A percentile compares a stretch with the other conserved stretches of the same genome.
phyloP scores from a whole-genome alignment of 2,888 invertebrate genomes.

The Palloptera scutellata region DNA sequence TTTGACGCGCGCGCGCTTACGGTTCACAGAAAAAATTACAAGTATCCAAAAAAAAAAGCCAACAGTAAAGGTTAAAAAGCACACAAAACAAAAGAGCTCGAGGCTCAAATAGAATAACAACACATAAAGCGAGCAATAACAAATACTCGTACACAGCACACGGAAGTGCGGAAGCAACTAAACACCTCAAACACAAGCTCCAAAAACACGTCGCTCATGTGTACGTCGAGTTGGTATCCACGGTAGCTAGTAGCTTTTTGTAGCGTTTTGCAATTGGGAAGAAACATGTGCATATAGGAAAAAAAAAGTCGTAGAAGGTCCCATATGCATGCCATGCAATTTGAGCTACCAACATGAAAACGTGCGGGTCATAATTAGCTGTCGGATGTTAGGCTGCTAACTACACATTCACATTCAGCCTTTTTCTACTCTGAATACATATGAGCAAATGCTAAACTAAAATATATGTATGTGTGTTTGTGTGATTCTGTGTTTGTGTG shows the following conservation, averaged over 20 bases:
- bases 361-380: constrained; percentile 64
- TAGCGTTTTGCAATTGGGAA: too few species aligned
- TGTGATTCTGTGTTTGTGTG: too few species aligned
- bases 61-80: constrained; percentile 14
- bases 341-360: constrained; percentile 43
- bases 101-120: constrained; percentile 1
- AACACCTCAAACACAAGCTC: constrained; percentile 14
- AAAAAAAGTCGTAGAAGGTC: neutral
- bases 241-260: too few species aligned
- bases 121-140: neutral
- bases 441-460: constrained; percentile 7
- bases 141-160: neutral
- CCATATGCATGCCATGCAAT: constrained; percentile 5
- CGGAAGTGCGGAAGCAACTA: constrained; percentile 20
- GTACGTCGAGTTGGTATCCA: too few species aligned
- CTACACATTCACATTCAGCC: constrained; percentile 7
- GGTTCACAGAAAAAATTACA: neutral
- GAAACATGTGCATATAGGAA: too few species aligned
- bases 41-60: neutral
- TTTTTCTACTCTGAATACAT: constrained; percentile 25
- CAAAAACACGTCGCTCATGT: neutral
- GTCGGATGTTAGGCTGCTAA: constrained; percentile 42
- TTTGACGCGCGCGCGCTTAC: neutral
- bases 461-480: too few species aligned
- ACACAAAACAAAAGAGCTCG: constrained; percentile 11